Conservation (phyloP, 2,113 vertebrate species). For the Crotalus helleri region DNA sequence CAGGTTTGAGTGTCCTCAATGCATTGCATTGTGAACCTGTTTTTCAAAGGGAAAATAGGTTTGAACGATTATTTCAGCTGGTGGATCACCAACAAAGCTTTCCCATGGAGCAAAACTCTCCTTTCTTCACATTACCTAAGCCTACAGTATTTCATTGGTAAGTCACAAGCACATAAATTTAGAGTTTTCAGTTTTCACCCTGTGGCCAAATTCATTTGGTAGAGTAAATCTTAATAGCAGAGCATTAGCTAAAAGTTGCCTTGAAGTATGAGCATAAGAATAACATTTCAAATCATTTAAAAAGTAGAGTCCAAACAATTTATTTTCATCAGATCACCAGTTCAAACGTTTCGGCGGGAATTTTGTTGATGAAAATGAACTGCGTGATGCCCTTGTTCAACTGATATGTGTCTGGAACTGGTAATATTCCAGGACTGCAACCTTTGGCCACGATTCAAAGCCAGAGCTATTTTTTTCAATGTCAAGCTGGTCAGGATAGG, state of each 20-base stretch:
- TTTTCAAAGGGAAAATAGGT: not conserved
- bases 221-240: not conserved
- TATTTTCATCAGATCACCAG: not conserved
- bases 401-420: not conserved
- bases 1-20: not conserved
- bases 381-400: not conserved
- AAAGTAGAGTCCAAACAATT: not conserved
- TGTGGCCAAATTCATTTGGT: not conserved
- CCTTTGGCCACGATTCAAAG: slow-evolving; percentile 19
- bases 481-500: not conserved
- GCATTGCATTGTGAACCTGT: not conserved
- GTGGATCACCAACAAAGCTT: not conserved
- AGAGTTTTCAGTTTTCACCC: not conserved
- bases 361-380: slow-evolving; percentile 22
- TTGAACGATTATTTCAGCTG: not conserved
- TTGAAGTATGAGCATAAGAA: not conserved
- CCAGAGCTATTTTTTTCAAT: slow-evolving; percentile 19
- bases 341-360: slow-evolving; percentile 3
- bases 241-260: not conserved
- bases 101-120: not conserved
- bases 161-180: not conserved
- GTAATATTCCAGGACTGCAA: not conserved
- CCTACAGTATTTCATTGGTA: not conserved
- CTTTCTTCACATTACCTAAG: not conserved
- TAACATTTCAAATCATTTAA: not conserved